Conservation (phyloP, 2,113 vertebrate genomes). For the Merops nubicus region DNA sequence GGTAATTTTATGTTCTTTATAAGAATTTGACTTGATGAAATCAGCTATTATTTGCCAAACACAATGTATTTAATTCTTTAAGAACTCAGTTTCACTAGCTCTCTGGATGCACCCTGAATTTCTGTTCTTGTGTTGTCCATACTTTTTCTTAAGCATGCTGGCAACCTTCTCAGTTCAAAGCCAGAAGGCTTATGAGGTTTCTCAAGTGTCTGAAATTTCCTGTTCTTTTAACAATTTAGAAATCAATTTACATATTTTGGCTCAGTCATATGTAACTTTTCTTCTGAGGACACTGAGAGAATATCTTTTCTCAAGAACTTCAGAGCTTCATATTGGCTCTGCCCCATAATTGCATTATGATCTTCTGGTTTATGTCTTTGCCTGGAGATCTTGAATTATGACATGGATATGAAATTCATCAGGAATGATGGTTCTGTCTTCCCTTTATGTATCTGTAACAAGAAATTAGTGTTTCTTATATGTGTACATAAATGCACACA, state of each 20-base stretch:
- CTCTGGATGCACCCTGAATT: constrained; percentile 63
- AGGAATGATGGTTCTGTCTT: neutral
- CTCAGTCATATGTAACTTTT: neutral
- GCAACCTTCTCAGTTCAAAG: neutral
- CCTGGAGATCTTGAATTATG: neutral
- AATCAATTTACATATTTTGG: neutral
- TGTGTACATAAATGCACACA: neutral
- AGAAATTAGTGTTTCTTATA: neutral
- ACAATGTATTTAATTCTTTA: neutral
- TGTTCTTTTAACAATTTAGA: neutral
- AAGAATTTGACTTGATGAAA: neutral
- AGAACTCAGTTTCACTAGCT: neutral
- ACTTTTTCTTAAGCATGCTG: neutral
- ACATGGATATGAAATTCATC: neutral
- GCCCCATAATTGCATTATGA: neutral
- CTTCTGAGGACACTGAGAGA: neutral
- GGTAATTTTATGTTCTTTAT: neutral
- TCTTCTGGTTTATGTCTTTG: neutral
- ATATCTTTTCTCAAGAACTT: neutral
- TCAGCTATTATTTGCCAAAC: neutral
- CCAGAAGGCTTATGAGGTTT: neutral
- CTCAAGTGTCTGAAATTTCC: neutral
- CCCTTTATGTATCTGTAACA: neutral
- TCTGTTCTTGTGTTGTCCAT: constrained; percentile 4
- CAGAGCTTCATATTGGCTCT: neutral